Conservation (phyloP, 2,797 vertebrate species). For the Gephyroberyx darwinii region DNA sequence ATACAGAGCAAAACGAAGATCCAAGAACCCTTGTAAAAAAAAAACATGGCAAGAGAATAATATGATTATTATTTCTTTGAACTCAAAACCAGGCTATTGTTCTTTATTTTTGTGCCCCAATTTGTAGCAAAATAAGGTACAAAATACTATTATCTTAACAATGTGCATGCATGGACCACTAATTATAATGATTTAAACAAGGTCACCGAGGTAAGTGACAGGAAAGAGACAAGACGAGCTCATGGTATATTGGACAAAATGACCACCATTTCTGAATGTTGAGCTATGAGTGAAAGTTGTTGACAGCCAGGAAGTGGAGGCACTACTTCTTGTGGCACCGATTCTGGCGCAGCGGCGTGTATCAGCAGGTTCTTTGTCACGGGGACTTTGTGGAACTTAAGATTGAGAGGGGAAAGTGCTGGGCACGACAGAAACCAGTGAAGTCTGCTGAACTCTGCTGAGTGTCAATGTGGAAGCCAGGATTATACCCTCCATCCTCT, state of each 20-base stretch:
- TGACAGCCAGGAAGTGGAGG: slow-evolving; percentile 46
- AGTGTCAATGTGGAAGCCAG: slow-evolving; percentile 74
- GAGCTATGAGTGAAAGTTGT: slow-evolving; percentile 56
- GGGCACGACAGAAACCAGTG: slow-evolving; percentile 71
- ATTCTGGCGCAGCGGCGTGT: slow-evolving; percentile 49
- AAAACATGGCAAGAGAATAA: slow-evolving; percentile 80
- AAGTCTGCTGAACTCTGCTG: slow-evolving; percentile 76
- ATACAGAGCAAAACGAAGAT: slow-evolving; percentile 80
- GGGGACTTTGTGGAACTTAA: slow-evolving; percentile 76
- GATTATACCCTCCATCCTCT: slow-evolving; percentile 73
- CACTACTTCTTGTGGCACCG: slow-evolving; percentile 53
- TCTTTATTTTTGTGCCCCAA: slow-evolving; percentile 76
- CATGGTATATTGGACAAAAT: slow-evolving; percentile 40
- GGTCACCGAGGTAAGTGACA: slow-evolving; percentile 48
- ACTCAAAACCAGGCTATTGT: slow-evolving; percentile 81
- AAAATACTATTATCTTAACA: slow-evolving; percentile 72
- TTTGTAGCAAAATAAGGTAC: slow-evolving; percentile 76
- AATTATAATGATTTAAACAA: slow-evolving; percentile 61
- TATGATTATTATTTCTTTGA: slow-evolving; percentile 80
- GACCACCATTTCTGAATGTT: slow-evolving; percentile 40
- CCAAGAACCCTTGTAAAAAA: slow-evolving; percentile 76
- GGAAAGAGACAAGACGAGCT: slow-evolving; percentile 35
- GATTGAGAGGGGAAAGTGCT: slow-evolving; percentile 74
- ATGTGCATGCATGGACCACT: slow-evolving; percentile 46
- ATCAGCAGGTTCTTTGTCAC: slow-evolving; percentile 75